Base-by-base conservation (phyloP, 2,113 vertebrate species). In the Diadophis punctatus region DNA sequence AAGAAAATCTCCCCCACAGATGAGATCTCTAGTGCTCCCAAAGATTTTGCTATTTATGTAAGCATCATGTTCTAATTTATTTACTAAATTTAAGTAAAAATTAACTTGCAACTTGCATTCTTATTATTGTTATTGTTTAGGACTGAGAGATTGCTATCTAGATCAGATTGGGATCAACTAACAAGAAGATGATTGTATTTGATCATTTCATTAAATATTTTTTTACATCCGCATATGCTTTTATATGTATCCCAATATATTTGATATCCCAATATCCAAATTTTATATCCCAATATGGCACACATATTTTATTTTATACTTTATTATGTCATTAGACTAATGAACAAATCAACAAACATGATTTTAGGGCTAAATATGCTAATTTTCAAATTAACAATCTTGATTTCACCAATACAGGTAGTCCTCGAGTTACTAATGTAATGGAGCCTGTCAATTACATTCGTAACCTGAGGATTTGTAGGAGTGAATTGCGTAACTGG, bases 11-110 rank as follows among this genome's bases (percentile, higher is more conserved):
- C 97, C 1, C 97, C 97, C 27, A 96, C 96, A 0, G 93, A 95
- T 85, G 95, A 96, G 87, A 96, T 74, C 46, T 93, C 92, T 56
- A 97, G 97, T 3, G 96, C 96, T 80, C 97, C 96, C 48, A 96
- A 93, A 94, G 94, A 96, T 1, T 97, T 97, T 85, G 94, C 96
- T 1, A 89, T 97, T 90, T 95, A 96, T 85, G 97, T 97, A 74
- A 96, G 97, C 30, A 51, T 20, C 68, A 48, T 16, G 11, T 46
- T 91, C 22, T 34, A 87, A 16, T 53, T 56, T 39, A 88, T 4
- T 25, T 49, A 46, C 25, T 34, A n/a, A 25, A 92, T 53, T n/a
- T 30, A 46, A 39, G 25, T 5, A 56, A 53, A 53, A 23, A 51
- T 18, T 74, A 74, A 74, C n/a, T 74, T 74, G n/a, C 14, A 74